Evolutionary conservation across 1,140 invertebrate species (phyloP).

Genomic region (Hyposmocoma kahamanoa): DNA sequence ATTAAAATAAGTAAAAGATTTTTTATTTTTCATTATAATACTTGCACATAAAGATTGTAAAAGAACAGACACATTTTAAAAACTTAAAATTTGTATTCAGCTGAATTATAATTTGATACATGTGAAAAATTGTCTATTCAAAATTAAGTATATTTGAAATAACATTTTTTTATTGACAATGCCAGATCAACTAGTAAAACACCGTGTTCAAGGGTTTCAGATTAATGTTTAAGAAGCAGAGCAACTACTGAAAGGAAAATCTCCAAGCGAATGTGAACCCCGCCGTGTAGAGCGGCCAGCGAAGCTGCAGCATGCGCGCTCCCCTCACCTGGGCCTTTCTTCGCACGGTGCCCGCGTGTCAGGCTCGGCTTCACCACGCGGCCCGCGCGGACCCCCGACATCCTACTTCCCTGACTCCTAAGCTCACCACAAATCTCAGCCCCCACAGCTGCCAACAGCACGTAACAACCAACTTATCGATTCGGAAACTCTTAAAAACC

Average conservation of each 20-base stretch:
- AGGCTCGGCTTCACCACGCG: slow-evolving; percentile 49
- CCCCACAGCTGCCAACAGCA: slow-evolving; percentile 18
- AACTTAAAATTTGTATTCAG: too few species aligned
- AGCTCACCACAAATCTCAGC: slow-evolving; percentile 2
- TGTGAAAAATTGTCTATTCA: too few species aligned
- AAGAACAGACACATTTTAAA: too few species aligned
- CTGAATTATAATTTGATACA: too few species aligned
- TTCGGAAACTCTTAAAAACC: slow-evolving; percentile 30
- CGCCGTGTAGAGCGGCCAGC: slow-evolving; percentile 32
- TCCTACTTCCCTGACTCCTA: slow-evolving; percentile 21
- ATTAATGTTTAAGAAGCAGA: slow-evolving; percentile 26
- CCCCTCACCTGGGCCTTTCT: slow-evolving; percentile 55
- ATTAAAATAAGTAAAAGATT: too few species aligned
- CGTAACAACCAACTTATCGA: slow-evolving; percentile 32
- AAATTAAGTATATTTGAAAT: too few species aligned
- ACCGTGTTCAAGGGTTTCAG: too few species aligned
- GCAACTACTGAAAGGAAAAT: slow-evolving; percentile 39
- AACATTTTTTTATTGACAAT: too few species aligned
- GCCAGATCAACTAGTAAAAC: too few species aligned
- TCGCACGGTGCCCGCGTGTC: slow-evolving; percentile 25
- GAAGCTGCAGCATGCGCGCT: slow-evolving; percentile 46
- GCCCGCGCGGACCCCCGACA: slow-evolving; percentile 55
- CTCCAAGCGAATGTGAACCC: slow-evolving; percentile 45
- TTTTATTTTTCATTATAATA: too few species aligned
- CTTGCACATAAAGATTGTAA: too few species aligned